phyloP scores from a whole-genome alignment of 2,888 invertebrate species.

The Cataglyphis cursor region DNA sequence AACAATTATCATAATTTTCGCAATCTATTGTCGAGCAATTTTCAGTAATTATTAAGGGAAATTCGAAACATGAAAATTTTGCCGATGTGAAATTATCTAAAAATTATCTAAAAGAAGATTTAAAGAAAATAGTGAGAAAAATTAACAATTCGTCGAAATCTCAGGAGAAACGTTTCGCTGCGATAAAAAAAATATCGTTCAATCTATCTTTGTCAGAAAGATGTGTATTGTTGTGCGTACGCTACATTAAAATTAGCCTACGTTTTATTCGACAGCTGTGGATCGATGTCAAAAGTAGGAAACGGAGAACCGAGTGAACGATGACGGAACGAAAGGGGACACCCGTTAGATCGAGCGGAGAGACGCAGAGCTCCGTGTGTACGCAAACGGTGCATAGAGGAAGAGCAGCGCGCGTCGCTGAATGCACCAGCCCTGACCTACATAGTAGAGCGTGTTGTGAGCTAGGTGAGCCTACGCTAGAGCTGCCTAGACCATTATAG shows the following conservation, averaged over 20 bases:
- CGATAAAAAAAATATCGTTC: background rate
- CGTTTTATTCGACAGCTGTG: background rate
- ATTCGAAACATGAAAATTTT: background rate
- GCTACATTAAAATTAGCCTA: background rate
- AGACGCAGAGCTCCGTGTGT: constrained; percentile 54
- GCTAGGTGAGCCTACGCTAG: constrained; percentile 83
- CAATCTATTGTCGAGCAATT: background rate
- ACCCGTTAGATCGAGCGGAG: constrained; percentile 66
- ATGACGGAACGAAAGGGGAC: constrained; percentile 20
- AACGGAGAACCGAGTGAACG: background rate
- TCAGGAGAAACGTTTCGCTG: background rate
- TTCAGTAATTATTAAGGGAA: background rate
- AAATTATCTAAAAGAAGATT: background rate
- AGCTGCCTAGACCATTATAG: constrained; percentile 80
- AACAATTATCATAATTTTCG: constrained; percentile 4
- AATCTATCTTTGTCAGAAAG: background rate
- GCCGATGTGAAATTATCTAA: background rate
- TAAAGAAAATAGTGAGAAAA: constrained; percentile 1
- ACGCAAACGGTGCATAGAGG: constrained; percentile 81
- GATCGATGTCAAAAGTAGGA: background rate
- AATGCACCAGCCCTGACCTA: constrained; percentile 87
- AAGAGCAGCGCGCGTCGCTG: constrained; percentile 84
- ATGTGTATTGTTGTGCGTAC: background rate
- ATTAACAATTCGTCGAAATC: background rate
- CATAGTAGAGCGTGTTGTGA: constrained; percentile 86